Conservation (phyloP, 2,888 invertebrate species). For the Isoperla grammatica region DNA sequence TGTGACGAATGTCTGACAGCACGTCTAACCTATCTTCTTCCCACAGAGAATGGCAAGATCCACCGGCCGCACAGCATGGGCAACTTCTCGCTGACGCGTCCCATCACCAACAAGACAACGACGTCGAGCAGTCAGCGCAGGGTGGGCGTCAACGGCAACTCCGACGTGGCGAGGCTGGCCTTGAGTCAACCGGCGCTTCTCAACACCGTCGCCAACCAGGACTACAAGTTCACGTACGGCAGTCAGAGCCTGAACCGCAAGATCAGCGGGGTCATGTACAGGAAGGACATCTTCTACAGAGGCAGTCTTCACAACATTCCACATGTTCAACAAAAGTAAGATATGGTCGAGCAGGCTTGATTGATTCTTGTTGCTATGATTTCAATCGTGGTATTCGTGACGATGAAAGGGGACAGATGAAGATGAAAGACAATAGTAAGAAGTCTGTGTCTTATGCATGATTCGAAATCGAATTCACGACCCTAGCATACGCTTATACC, state of each 20-base stretch:
- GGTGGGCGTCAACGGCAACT: background rate
- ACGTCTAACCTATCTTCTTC: slow-evolving; percentile 28
- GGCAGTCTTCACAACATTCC: slow-evolving; percentile 59
- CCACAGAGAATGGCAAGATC: slow-evolving; percentile 44
- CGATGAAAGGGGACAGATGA: too few relatives aligned
- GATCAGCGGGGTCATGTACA: slow-evolving; percentile 68
- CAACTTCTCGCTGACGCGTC: slow-evolving; percentile 47
- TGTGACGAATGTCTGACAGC: slow-evolving; percentile 37
- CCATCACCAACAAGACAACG: slow-evolving; percentile 20
- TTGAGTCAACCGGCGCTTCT: slow-evolving; percentile 63
- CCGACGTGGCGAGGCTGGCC: slow-evolving; percentile 49
- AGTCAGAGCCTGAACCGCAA: slow-evolving; percentile 19
- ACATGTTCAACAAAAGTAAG: background rate
- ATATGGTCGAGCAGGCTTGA: background rate
- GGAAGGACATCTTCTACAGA: slow-evolving; percentile 85
- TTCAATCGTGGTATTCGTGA: too few relatives aligned
- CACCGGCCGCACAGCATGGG: slow-evolving; percentile 56
- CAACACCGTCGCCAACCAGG: slow-evolving; percentile 46
- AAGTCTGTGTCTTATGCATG: too few relatives aligned
- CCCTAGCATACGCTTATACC: too few relatives aligned
- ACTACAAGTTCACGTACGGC: slow-evolving; percentile 11
- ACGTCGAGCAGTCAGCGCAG: background rate
- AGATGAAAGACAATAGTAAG: too few relatives aligned
- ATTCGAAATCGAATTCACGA: too few relatives aligned
- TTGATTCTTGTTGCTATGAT: too few relatives aligned